Base-by-base conservation (phyloP, 2,888 invertebrate species). In the Sphaerophoria taeniata region DNA sequence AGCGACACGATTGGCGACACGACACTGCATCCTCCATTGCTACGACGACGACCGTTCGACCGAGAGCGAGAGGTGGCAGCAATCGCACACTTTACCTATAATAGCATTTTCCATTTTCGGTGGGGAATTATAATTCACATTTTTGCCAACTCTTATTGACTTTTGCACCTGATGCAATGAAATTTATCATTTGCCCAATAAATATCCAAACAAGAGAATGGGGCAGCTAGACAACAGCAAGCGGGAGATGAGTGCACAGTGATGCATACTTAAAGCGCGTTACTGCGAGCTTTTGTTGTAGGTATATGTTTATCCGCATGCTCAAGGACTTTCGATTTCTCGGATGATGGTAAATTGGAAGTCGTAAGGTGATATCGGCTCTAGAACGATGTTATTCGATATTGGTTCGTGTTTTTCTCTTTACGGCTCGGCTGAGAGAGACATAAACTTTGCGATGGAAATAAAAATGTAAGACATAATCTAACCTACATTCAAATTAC, bases 91-190 rank as follows among this genome's bases (percentile, higher is more conserved):
- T 70, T 61, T 51, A 75, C 69, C 34, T 39, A 53, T 45, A 61
- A n/a, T n/a, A 24, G 51, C 73, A 65, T 70, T 60, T 85, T 85
- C 85, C 85, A 77, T n/a, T n/a, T n/a, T n/a, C n/a, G n/a, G n/a
- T n/a, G n/a, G n/a, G n/a, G n/a, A n/a, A n/a, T n/a, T n/a, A 85
- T 85, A 73, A 72, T 81, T 81, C 76, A 85, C 80, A 70, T n/a
- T 79, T 58, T 72, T 79, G 34, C 55, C 78, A 84, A 69, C 75
- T 75, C 79, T 72, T 84, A 79, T 84, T 84, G 84, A 84, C 84
- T 84, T 79, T 79, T 84, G 84, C 84, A 84, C 84, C 84, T 84
- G 84, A 84, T 84, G 84, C 84, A 84, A 79, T 79, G 84, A 84
- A 84, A 84, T 84, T 79, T 79, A 84, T 84, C 75, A 80, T 80